Conservation (phyloP, 1,140 invertebrate genomes). For the Eriocheir sinensis region DNA sequence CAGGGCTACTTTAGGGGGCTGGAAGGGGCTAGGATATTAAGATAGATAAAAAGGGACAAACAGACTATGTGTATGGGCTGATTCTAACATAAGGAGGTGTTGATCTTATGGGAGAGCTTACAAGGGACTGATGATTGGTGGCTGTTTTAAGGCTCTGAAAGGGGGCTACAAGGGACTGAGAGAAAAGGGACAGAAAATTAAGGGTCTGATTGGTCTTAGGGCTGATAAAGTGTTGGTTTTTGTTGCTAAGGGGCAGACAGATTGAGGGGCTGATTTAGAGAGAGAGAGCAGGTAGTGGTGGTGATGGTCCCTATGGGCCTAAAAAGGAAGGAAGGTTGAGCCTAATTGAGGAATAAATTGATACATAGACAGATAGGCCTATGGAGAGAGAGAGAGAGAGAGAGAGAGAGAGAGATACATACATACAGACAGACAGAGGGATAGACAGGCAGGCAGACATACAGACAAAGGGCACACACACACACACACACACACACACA, state of each 20-base stretch:
- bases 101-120: no score
- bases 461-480: no score
- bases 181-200: background rate
- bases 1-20: no score
- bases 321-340: background rate
- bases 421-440: background rate
- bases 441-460: background rate
- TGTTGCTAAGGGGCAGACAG: background rate
- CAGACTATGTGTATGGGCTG: no score
- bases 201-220: background rate
- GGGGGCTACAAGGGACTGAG: background rate
- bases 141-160: background rate
- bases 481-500: background rate
- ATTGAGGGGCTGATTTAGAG: background rate
- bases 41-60: no score
- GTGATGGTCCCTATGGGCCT: background rate
- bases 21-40: no score
- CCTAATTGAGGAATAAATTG: background rate
- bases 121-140: no score
- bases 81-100: no score
- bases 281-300: background rate
- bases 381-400: slow-evolving; percentile 40
- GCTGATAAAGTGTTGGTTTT: background rate
- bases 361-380: background rate
- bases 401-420: slow-evolving; percentile 31